Percentiles rank a stretch among this genome's conserved stretches.
Conservation (phyloP, 2,113 vertebrate species). For the Menura novaehollandiae region DNA sequence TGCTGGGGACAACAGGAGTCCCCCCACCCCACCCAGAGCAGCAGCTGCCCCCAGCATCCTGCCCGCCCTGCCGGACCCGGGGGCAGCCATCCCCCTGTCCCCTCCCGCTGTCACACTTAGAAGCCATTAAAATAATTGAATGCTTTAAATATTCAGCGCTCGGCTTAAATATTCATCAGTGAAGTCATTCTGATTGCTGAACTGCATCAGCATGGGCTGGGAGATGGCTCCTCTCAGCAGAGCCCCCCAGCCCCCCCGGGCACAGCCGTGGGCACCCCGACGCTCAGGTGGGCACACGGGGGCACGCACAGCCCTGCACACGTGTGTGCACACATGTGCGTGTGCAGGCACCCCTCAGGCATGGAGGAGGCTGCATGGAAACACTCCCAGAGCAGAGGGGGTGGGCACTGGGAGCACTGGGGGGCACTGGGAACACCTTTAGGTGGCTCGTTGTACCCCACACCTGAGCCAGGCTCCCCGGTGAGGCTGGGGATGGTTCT, state of each 20-base stretch:
- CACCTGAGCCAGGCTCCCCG: rapidly evolving
- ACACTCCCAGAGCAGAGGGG: rapidly evolving
- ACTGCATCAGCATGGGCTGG: constrained; percentile 15
- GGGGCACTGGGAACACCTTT: rapidly evolving
- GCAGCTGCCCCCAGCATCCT: neutral
- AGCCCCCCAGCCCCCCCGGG: neutral
- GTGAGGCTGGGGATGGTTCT: neutral
- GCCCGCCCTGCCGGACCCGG: neutral
- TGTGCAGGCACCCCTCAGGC: rapidly evolving
- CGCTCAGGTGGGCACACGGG: neutral
- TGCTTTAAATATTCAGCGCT: constrained; percentile 62
- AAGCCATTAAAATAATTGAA: constrained; percentile 68
- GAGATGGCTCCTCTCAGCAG: neutral
- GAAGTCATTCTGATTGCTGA: constrained; percentile 58
- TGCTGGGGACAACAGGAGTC: rapidly evolving
- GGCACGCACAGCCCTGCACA: neutral
- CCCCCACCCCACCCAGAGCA: neutral
- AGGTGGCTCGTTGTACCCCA: neutral
- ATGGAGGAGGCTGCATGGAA: rapidly evolving
- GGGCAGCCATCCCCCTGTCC: neutral
- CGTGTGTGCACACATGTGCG: rapidly evolving
- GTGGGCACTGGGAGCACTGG: neutral
- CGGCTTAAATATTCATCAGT: constrained; percentile 64
- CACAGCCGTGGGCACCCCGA: rapidly evolving
- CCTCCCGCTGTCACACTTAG: constrained; percentile 36